phyloP scores from a whole-genome alignment of 2,888 invertebrate species.

The Acronicta leporina region DNA sequence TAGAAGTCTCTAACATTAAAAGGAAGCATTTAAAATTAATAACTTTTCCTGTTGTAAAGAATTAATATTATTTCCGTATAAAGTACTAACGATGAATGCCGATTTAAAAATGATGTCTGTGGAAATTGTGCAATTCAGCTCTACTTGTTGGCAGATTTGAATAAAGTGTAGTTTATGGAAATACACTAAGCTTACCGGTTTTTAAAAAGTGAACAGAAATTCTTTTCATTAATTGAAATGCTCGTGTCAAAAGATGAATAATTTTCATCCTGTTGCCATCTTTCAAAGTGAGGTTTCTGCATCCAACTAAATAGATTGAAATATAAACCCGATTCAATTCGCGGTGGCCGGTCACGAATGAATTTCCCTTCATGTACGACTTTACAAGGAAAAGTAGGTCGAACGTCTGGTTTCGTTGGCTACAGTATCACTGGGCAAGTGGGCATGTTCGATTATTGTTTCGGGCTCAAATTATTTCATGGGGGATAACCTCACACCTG shows the following conservation, averaged over 20 bases:
- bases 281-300: conserved; percentile 25
- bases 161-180: conserved; percentile 5
- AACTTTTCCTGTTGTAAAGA: conserved; percentile 9
- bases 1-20: conserved; percentile 2
- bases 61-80: conserved; percentile 7
- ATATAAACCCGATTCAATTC: conserved; percentile 58
- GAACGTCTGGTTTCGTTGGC: conserved; percentile 74
- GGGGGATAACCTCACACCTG: conserved; percentile 59
- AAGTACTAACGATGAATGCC: background rate
- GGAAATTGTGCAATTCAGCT: conserved; percentile 12
- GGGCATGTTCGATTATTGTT: conserved; percentile 65
- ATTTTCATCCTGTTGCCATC: conserved; percentile 9
- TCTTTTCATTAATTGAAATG: background rate
- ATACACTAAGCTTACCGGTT: background rate
- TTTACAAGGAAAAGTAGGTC: conserved; percentile 82
- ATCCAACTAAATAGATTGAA: conserved; percentile 56
- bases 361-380: conserved; percentile 80
- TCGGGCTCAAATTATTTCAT: conserved; percentile 49
- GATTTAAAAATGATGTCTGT: conserved; percentile 2
- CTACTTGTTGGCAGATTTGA: conserved; percentile 13
- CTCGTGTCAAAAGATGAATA: conserved; percentile 2
- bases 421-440: conserved; percentile 54
- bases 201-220: too few relatives aligned
- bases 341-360: conserved; percentile 67
- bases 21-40: conserved; percentile 10